Evolutionary conservation across 2,113 vertebrate genomes (phyloP).

Genomic region (Saccopteryx leptura): DNA sequence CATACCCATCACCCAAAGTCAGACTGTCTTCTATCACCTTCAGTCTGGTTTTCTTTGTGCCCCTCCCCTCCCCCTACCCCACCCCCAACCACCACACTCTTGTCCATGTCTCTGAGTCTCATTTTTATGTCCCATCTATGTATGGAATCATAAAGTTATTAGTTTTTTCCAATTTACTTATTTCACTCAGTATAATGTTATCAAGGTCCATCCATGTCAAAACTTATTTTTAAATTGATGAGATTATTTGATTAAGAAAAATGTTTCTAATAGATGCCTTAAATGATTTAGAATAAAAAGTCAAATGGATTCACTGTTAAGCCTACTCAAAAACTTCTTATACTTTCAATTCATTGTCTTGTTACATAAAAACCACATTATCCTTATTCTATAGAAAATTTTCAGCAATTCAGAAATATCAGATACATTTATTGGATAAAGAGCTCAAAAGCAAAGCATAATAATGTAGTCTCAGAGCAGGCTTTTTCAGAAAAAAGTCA

Average conservation of each 20-base stretch:
- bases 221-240: neutral
- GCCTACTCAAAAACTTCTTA: neutral
- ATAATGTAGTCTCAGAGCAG: neutral
- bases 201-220: neutral
- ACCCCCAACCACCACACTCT: no score
- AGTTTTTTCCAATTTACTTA: no score
- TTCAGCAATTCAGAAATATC: neutral
- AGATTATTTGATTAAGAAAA: constrained; percentile 6
- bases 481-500: neutral
- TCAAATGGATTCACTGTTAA: neutral
- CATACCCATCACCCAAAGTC: no score
- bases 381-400: neutral
- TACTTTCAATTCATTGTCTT: neutral
- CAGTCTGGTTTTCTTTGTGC: no score
- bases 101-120: no score
- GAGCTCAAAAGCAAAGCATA: neutral
- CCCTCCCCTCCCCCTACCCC: no score
- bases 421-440: neutral
- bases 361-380: neutral
- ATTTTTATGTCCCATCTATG: no score
- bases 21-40: no score
- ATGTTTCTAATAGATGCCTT: neutral
- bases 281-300: constrained; percentile 7
- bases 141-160: no score
- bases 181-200: no score